These are phyloP conservation scores for Orthosia cruda DNA, from an alignment of 2,888 invertebrate species.

Conservation along the genomic window DNA sequence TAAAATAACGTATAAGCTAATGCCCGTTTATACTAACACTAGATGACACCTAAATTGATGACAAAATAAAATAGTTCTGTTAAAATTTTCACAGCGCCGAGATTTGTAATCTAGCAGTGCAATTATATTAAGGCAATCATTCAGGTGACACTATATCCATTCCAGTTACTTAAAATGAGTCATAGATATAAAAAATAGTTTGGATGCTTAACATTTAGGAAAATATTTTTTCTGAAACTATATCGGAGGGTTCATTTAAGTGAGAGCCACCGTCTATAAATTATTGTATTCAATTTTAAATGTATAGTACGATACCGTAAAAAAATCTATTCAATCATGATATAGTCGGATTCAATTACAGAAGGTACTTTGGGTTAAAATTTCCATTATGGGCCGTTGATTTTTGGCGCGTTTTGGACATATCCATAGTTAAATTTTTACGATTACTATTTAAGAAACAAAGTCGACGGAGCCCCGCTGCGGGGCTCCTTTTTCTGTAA, in stretches of 20 bases:
- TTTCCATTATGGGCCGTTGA: no score
- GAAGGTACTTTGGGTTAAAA: conserved; percentile 23
- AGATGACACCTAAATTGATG: background rate
- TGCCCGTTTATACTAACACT: background rate
- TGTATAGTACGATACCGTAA: conserved; percentile 2
- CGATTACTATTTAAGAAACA: no score
- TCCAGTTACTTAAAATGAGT: conserved; percentile 14
- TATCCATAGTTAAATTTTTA: no score
- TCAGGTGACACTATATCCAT: conserved; percentile 1
- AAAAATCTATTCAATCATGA: background rate
- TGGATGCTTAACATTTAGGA: conserved; percentile 4
- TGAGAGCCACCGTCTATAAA: conserved; percentile 18
- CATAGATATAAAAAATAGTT: conserved; percentile 3
- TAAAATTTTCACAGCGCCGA: background rate
- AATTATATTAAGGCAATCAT: background rate
- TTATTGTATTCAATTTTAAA: background rate
- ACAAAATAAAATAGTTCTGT: background rate
- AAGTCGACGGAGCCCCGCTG: no score
- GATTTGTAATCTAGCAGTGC: background rate
- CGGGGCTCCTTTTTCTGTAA: no score
- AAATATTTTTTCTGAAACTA: background rate
- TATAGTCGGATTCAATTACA: conserved; percentile 1
- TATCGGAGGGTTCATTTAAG: background rate
- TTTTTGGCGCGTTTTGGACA: no score
- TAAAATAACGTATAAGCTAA: conserved; percentile 6